Percentiles rank a stretch among this genome's conserved stretches.
These are phyloP conservation scores for Guaruba guarouba DNA, from an alignment of 2,113 vertebrate species.

Conservation along the genomic window DNA sequence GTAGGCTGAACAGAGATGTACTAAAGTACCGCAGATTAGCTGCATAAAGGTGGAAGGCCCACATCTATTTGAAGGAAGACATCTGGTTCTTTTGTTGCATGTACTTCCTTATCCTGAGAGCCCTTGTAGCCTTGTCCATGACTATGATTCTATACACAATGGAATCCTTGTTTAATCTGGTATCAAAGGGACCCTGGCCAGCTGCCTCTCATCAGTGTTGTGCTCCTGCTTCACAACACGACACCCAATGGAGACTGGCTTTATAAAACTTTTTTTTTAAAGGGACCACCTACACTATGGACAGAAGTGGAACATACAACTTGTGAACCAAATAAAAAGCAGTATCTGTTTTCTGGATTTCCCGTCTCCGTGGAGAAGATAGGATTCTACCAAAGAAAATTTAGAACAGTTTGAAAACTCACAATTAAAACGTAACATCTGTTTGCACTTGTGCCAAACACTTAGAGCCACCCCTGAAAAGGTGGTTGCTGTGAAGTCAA, in stretches of 20 bases:
- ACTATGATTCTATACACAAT: background rate
- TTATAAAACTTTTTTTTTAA: background rate
- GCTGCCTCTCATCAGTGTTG: background rate
- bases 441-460: background rate
- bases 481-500: background rate
- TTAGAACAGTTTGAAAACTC: background rate
- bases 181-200: background rate
- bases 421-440: background rate
- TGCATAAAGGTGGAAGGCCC: background rate
- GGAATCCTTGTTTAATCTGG: background rate
- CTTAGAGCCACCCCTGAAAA: background rate
- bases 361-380: background rate
- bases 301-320: background rate
- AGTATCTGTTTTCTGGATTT: background rate
- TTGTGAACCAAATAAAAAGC: background rate
- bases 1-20: background rate
- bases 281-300: background rate
- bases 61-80: background rate
- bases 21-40: background rate
- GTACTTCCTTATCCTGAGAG: background rate
- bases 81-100: background rate
- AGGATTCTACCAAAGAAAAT: background rate
- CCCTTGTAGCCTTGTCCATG: background rate
- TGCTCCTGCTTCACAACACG: background rate
- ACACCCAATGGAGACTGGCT: background rate